Evolutionary conservation across 1,140 invertebrate species (phyloP).

Genomic region (Bilobella aurantiaca): DNA sequence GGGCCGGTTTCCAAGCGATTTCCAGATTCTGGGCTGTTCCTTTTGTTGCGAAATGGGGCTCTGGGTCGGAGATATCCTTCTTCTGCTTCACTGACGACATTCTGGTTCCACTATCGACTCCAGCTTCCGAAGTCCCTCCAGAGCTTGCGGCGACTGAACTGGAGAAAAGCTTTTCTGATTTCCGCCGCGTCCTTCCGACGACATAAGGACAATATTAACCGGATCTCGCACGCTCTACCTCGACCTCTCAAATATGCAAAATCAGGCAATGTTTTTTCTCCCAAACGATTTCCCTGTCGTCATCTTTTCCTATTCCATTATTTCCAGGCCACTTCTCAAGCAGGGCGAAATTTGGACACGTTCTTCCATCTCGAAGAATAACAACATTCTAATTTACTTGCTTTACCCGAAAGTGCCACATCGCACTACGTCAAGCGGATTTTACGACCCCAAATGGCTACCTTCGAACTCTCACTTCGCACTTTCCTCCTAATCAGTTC

Average conservation of each 20-base stretch:
- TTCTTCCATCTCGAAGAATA: background rate
- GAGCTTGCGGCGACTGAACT: no score
- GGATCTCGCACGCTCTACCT: background rate
- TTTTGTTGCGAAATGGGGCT: no score
- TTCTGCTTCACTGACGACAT: background rate
- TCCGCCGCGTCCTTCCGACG: background rate
- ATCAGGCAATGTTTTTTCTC: background rate
- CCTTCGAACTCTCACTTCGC: no score
- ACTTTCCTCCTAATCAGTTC: no score
- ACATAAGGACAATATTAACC: background rate
- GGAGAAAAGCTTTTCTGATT: background rate
- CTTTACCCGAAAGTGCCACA: background rate
- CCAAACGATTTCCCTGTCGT: background rate
- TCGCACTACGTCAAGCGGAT: no score
- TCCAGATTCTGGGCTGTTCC: background rate
- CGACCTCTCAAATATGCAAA: slow-evolving; percentile 1
- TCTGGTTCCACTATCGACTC: background rate
- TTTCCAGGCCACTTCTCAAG: background rate
- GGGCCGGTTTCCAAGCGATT: no score
- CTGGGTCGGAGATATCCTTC: no score
- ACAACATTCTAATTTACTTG: background rate
- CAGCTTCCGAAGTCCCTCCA: background rate
- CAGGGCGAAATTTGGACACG: background rate
- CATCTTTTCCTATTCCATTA: background rate
- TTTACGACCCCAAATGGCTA: no score